Evolutionary conservation across 2,797 vertebrate genomes (phyloP).

Genomic region (Acrossocheilus fasciatus): DNA sequence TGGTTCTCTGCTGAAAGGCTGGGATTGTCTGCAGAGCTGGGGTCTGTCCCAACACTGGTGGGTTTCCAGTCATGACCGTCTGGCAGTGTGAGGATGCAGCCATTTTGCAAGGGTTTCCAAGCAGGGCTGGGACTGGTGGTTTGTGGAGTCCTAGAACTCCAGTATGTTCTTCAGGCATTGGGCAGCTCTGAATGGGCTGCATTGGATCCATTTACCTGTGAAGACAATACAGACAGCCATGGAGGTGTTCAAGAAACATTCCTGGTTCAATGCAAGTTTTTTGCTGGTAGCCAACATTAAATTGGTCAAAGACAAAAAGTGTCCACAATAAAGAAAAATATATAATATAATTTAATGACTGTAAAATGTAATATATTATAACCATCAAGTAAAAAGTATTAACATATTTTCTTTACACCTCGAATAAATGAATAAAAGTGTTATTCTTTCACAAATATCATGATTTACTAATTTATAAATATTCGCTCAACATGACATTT

Average conservation of each 20-base stretch:
- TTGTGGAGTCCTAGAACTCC: conserved; percentile 58
- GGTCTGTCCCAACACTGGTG: conserved; percentile 7
- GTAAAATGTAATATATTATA: no score
- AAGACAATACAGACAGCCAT: not conserved
- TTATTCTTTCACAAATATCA: no score
- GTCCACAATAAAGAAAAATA: not conserved
- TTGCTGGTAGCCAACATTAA: not conserved
- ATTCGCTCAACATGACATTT: not conserved
- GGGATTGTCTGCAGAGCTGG: not conserved
- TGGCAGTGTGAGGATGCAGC: conserved; percentile 53
- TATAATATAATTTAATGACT: not conserved
- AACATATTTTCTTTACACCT: not conserved
- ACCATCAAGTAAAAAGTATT: not conserved
- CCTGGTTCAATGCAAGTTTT: not conserved
- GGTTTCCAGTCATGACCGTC: conserved; percentile 38
- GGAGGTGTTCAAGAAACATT: not conserved
- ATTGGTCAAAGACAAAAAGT: not conserved
- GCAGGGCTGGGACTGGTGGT: conserved; percentile 51
- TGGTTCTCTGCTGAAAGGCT: conserved; percentile 29
- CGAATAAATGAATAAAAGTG: not conserved
- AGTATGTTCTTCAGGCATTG: conserved; percentile 58
- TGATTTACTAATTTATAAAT: no score
- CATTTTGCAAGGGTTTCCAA: conserved; percentile 45
- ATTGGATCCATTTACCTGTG: conserved; percentile 73
- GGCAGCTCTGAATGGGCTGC: conserved; percentile 62